A percentile compares a stretch with the other conserved stretches of the same genome.
Conservation (phyloP, 2,113 vertebrate genomes). For the Candoia aspera region DNA sequence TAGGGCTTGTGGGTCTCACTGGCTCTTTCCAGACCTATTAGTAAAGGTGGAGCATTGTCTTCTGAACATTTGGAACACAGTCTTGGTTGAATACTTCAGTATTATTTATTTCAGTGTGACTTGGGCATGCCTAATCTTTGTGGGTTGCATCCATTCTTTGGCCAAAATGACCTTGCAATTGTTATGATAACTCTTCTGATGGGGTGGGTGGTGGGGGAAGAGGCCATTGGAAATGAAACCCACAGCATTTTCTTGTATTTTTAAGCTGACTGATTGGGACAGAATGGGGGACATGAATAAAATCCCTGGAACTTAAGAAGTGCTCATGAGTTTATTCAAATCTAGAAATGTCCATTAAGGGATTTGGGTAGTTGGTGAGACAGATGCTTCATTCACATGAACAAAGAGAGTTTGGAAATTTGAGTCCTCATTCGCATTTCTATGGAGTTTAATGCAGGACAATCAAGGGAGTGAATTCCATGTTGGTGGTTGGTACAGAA, state of each 20-base stretch:
- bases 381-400: neutral
- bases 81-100: neutral
- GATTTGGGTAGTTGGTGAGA: too few species aligned
- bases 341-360: neutral
- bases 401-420: neutral
- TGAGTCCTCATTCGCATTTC: neutral
- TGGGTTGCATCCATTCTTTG: constrained; percentile 35
- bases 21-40: neutral
- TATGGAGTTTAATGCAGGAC: neutral
- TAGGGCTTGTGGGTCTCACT: neutral
- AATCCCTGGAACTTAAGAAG: constrained; percentile 55
- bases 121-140: neutral
- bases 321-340: constrained; percentile 44
- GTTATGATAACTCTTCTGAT: constrained; percentile 43
- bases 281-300: constrained; percentile 56
- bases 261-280: constrained; percentile 55
- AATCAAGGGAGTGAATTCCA: neutral
- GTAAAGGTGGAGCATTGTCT: neutral
- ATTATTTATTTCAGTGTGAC: neutral
- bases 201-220: constrained; percentile 27
- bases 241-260: constrained; percentile 42
- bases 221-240: constrained; percentile 50
- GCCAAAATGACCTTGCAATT: constrained; percentile 42
- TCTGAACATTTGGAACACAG: too few species aligned
- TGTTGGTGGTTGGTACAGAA: neutral